Conservation (phyloP, 2,113 vertebrate genomes). For the Colistium nudipinnis region DNA sequence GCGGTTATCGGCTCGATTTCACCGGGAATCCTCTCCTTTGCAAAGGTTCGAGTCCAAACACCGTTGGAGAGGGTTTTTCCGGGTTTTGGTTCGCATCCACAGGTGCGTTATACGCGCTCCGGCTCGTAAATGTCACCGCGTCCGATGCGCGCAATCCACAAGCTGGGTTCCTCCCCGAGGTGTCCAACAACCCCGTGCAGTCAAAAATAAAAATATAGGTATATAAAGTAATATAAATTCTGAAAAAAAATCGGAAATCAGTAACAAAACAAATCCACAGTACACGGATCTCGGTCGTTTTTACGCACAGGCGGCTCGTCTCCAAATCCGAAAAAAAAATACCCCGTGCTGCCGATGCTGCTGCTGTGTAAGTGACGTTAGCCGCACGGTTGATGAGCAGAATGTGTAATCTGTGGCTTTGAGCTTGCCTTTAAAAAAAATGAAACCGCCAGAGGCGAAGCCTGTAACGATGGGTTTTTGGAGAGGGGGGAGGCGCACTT, state of each 20-base stretch:
- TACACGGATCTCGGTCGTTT: slow-evolving; percentile 23
- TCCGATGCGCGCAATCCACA: slow-evolving; percentile 23
- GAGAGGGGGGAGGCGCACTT: slow-evolving; percentile 78
- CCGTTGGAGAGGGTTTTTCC: slow-evolving; percentile 15
- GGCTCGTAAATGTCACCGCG: slow-evolving; percentile 32
- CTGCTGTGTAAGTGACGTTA: slow-evolving; percentile 76
- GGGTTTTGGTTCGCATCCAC: slow-evolving; percentile 55
- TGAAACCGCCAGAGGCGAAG: slow-evolving; percentile 74
- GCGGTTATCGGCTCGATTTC: slow-evolving; percentile 31
- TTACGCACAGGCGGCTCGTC: slow-evolving; percentile 66
- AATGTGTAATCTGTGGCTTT: slow-evolving; percentile 86
- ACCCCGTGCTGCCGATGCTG: slow-evolving; percentile 45
- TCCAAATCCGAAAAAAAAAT: slow-evolving; percentile 55
- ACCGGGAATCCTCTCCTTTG: slow-evolving; percentile 24
- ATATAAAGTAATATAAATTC: background rate
- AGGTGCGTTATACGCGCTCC: slow-evolving; percentile 64
- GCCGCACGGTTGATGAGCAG: slow-evolving; percentile 87
- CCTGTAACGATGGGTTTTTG: slow-evolving; percentile 70
- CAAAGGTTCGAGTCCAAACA: slow-evolving; percentile 42
- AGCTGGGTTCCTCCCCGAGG: background rate
- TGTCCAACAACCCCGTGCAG: background rate
- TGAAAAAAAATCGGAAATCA: slow-evolving; percentile 3
- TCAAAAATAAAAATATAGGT: background rate
- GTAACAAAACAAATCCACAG: slow-evolving; percentile 22
- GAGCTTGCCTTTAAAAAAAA: slow-evolving; percentile 91